Base-by-base conservation (phyloP, 2,888 invertebrate genomes). In the Cecidostiba fungosa region DNA sequence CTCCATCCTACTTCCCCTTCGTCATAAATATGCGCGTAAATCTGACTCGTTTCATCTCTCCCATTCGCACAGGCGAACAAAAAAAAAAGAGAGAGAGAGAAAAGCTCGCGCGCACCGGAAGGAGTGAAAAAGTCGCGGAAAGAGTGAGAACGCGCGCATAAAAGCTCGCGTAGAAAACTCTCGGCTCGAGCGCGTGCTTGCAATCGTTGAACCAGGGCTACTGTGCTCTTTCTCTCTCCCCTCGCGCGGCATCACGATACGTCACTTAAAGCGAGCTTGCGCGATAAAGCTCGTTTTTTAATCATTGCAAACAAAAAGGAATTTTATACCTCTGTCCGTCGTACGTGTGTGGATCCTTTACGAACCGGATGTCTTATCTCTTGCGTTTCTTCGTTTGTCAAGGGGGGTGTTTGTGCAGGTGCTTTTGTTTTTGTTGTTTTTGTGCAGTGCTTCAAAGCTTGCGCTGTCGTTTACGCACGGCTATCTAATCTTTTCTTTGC, bases 241-340 rank as follows among this genome's bases (percentile, higher is more conserved):
- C 43, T 23, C 29, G n/a, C 29, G 59, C 69, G 50, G 43, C 70
- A 23, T 36, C 76, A 39, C 70, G 80, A 79, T 59, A 85, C 70
- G 83, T 83, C 85, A 81, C 77, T 78, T 78, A 74, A 47, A 81
- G 26, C 39, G 26, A 59, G 69, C 19, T 39, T 19, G 39, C 70
- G 59, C 66, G 66, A 87, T 81, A 82, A 84, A 80, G 70, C 76
- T 82, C 29, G 12, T 81, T 84, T 73, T 85, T 85, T 87, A 87
- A 86, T 85, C 82, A 83, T 83, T n/a, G 78, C 81, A 29, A 73
- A 70, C n/a, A 39, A 81, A 77, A 85, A 81, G 23, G 16, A 43
- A 16, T 26, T 50, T 43, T 26, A 73, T 83, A 23, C 36, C 0
- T 16, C 32, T n/a, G 47, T 43, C 16, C 36, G 29, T 1, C 59